phyloP scores from a whole-genome alignment of 2,113 vertebrate species.

The Pseudonaja textilis region DNA sequence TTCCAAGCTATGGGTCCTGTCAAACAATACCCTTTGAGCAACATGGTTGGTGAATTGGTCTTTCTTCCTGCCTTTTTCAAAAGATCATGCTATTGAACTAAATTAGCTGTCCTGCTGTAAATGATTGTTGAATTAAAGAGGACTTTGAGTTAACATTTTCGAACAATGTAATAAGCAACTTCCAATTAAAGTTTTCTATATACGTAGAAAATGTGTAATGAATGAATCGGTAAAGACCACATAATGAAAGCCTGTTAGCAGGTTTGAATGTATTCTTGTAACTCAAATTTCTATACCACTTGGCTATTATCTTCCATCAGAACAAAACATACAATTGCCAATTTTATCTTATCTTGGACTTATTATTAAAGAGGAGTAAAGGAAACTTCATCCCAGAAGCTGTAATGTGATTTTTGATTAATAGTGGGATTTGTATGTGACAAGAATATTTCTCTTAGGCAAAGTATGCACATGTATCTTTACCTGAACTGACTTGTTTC shows the following conservation, averaged over 20 bases:
- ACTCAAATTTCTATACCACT: conserved; percentile 77
- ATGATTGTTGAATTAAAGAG: conserved; percentile 63
- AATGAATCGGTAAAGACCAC: conserved; percentile 75
- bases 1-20: conserved; percentile 16
- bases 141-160: conserved; percentile 67
- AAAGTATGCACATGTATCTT: conserved; percentile 62
- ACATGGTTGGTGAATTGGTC: conserved; percentile 29
- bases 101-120: conserved; percentile 50
- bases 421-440: conserved; percentile 80
- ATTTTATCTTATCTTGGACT: conserved; percentile 80
- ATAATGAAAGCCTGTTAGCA: conserved; percentile 80
- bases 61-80: conserved; percentile 47
- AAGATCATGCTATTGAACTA: conserved; percentile 56
- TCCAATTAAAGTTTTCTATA: conserved; percentile 79
- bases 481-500: conserved; percentile 71
- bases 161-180: conserved; percentile 76
- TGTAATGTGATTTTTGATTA: conserved; percentile 86
- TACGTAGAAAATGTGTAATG: conserved; percentile 69
- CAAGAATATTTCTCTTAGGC: conserved; percentile 81
- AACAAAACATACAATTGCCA: conserved; percentile 80
- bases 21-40: conserved; percentile 45
- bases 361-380: conserved; percentile 78
- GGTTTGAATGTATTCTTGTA: conserved; percentile 78
- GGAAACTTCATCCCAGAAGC: conserved; percentile 78
- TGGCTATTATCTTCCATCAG: conserved; percentile 78